phyloP scores from a whole-genome alignment of 35 echinoderm and acorn worm genomes.

The Heliocidaris erythrogramma region DNA sequence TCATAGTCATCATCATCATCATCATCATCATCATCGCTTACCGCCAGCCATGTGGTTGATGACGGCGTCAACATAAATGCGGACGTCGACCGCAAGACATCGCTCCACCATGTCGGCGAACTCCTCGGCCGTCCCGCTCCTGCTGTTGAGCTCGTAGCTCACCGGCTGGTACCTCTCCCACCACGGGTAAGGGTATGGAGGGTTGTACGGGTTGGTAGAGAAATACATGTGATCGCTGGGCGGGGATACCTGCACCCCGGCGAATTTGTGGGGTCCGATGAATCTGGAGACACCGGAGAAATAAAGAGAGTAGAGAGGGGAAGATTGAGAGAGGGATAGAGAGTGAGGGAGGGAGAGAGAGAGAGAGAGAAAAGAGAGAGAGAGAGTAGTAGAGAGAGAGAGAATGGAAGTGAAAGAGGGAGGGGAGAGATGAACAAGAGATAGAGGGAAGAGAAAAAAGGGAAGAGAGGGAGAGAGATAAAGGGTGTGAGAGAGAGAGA shows the following conservation, averaged over 20 bases:
- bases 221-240: slow-evolving; percentile 61
- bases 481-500: too few relatives aligned
- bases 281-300: slow-evolving; percentile 37
- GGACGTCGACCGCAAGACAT: slow-evolving; percentile 61
- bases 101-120: slow-evolving; percentile 64
- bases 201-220: background rate
- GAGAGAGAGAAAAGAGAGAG: too few relatives aligned
- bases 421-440: too few relatives aligned
- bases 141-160: slow-evolving; percentile 60
- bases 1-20: background rate
- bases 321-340: too few relatives aligned
- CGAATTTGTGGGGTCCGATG: slow-evolving; percentile 58
- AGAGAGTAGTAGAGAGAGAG: too few relatives aligned
- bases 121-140: slow-evolving; percentile 37
- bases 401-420: too few relatives aligned
- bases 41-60: slow-evolving; percentile 87
- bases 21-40: slow-evolving; percentile 25
- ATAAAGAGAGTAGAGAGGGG: background rate
- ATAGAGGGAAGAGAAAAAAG: too few relatives aligned
- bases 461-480: too few relatives aligned
- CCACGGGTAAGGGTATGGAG: slow-evolving; percentile 44
- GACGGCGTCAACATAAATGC: slow-evolving; percentile 75
- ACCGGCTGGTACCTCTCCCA: slow-evolving; percentile 77
- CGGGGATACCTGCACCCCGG: slow-evolving; percentile 78
- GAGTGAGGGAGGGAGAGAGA: too few relatives aligned